Evolutionary conservation across 2,797 vertebrate genomes (phyloP), one percentile per base, ranked within the genome.

Genomic region (Crax fasciolata): DNA sequence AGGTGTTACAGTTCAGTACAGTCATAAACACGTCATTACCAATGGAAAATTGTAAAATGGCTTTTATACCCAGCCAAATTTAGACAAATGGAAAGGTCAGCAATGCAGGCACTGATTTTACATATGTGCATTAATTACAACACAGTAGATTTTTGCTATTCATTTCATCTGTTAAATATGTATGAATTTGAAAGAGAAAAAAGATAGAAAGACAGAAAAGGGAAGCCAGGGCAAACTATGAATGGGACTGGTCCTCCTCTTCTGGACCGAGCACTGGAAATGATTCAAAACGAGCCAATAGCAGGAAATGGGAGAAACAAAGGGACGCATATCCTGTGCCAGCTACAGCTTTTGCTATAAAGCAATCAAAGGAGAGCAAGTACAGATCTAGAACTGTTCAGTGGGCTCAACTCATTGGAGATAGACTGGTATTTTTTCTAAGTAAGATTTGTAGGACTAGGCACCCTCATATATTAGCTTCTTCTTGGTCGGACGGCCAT

Each of bases 41-140:
- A 89, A 90, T 93, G 96, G 95, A 96, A 96, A 97, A 94, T 80
- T 80, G 25, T 94, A 90, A 89, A 93, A 77, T 83, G 96, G 95
- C 95, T 96, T 97, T 97, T 95, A 96, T 7, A 75, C 49, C 52
- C 92, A 96, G 93, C 89, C 95, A 97, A 97, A 97, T 97, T 87
- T 67, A 97, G 93, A 97, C 78, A 95, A 98, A 96, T 94, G 84
- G 88, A 97, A 97, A 98, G 96, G 96, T 97, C 96, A 94, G 54
- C 92, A 96, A 91, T 97, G 93, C 93, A 96, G 95, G 93, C 93
- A 92, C 84, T 90, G 90, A 76, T 95, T 97, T 98, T 97, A 96
- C 97, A 91, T 96, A 88, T 77, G 92, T 96, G 96, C 96, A 97
- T 97, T 97, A 97, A 98, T 98, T 97, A 97, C 75, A 94, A 73